Base-by-base conservation (phyloP, 1,140 invertebrate species). In the Drosophila tani region DNA sequence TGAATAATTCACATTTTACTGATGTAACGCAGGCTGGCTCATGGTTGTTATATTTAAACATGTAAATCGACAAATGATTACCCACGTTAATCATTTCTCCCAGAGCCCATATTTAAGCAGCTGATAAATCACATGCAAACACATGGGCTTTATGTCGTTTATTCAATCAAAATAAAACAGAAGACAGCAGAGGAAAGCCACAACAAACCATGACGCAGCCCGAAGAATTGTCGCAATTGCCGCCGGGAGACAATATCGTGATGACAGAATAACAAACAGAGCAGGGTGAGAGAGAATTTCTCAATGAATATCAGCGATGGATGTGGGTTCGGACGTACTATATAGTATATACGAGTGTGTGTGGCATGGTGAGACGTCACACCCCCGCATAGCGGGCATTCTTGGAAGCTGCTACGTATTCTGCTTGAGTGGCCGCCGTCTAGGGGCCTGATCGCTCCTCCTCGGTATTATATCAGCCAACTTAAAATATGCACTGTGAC, bases 401-500 rank as follows among this genome's bases (percentile, higher is more conserved):
- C 81, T 67, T 82, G 86, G 86, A 85, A 88, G 67, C 62, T 81
- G 74, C 56, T 47, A 74, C 67, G 73, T 71, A 68, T 82, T 65
- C 58, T 62, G 41, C 58, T 64, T 21, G 69, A 81, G 59, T 88
- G 81, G 77, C 63, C 63, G 45, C 62, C 49, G 83, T 75, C 60
- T 76, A 66, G 69, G 46, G 78, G 68, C 53, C 68, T 79, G 50
- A 56, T 55, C 32, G 12, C 43, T 67, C 56, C 43, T 67, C 56
- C 19, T 19, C 75, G 69, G 75, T 56, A 40, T 88, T 90, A 90
- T 79, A 90, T 88, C 85, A 79, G 79, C 78, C 35, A 51, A 70
- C 85, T 73, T 85, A 76, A 88, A 88, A 88, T 88, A 88, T 88
- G 74, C 84, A 90, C 74, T 69, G 74, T 88, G 85, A 88, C 85